These are phyloP conservation scores for Drosophila watanabei DNA, from an alignment of 1,140 invertebrate species.

Conservation along the genomic window DNA sequence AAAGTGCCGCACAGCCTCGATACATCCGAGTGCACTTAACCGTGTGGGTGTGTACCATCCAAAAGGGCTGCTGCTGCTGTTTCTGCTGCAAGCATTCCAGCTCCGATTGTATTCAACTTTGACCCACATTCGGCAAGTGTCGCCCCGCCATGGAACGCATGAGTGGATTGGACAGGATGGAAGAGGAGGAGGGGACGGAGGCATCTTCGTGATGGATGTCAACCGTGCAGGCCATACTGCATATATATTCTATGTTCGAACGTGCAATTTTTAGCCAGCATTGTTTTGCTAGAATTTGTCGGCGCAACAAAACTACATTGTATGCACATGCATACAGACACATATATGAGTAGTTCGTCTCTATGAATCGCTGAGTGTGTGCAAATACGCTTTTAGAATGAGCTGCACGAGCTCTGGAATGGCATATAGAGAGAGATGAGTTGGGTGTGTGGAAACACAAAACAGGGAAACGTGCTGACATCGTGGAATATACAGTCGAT, in stretches of 20 bases:
- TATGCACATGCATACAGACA: neutral
- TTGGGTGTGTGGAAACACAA: constrained; percentile 2
- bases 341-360: constrained; percentile 8
- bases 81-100: constrained; percentile 16
- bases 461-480: constrained; percentile 49
- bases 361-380: constrained; percentile 36
- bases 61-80: constrained; percentile 12
- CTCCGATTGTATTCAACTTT: constrained; percentile 51
- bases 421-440: neutral
- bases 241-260: constrained; percentile 32
- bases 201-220: constrained; percentile 14
- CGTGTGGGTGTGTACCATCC: constrained; percentile 16
- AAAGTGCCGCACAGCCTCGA: constrained; percentile 18
- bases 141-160: constrained; percentile 20
- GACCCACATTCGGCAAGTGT: constrained; percentile 45
- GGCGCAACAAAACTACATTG: constrained; percentile 19
- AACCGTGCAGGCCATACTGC: constrained; percentile 10
- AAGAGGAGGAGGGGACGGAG: neutral
- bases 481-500: constrained; percentile 13
- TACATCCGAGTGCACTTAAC: constrained; percentile 8
- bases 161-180: constrained; percentile 5
- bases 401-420: constrained; percentile 40
- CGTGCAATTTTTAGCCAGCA: constrained; percentile 54
- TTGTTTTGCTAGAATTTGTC: constrained; percentile 51
- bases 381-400: constrained; percentile 42